Base-by-base conservation (phyloP, 2,888 invertebrate genomes). In the Sabatieria punctata region DNA sequence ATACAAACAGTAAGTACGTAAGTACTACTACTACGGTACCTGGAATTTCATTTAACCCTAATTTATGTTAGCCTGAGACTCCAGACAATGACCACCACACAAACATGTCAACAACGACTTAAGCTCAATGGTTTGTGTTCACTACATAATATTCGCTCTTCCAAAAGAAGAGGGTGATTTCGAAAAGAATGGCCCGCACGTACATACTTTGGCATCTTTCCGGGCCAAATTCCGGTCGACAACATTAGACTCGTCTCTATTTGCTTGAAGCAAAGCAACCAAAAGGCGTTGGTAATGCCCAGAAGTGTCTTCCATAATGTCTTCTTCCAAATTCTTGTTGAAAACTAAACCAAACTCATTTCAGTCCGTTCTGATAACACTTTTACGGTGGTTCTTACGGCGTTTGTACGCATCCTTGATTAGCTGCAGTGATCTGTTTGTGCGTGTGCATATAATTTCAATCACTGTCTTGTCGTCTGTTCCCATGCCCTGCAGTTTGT, bases 201-300 rank as follows among this genome's bases (percentile, higher is more conserved):
- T 8, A n/a, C 27, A 8, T 47, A 49, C 49, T 23, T 49, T 6
- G 2, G 49, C 49, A 13, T 49, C 49, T 24, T 44, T 43, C 25
- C 44, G 42, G n/a, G 46, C 49, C 33, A 42, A 15, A 11, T 15
- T 19, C n/a, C 30, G 40, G 42, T 51, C 51, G 6, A 51, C 22
- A 4, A 27, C 15, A 6, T 36, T 42, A 27, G 39, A 18, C 30
- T 51, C 51, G n/a, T 52, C 51, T n/a, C 51, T 25, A 38, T 42
- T 47, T 15, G 46, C 47, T 33, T 50, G 46, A 11, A 51, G 41
- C 40, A 53, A 67, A 25, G 89, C 84, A 23, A 85, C 79, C 71
- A 89, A 76, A 33, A 91, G 71, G 46, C 85, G 75, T 65, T 81
- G 80, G 71, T 89, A 88, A 61, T 79, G 80, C 15, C 89, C 89